Evolutionary conservation across 2,888 invertebrate species (phyloP).

Genomic region (Phyto melanocephala): DNA sequence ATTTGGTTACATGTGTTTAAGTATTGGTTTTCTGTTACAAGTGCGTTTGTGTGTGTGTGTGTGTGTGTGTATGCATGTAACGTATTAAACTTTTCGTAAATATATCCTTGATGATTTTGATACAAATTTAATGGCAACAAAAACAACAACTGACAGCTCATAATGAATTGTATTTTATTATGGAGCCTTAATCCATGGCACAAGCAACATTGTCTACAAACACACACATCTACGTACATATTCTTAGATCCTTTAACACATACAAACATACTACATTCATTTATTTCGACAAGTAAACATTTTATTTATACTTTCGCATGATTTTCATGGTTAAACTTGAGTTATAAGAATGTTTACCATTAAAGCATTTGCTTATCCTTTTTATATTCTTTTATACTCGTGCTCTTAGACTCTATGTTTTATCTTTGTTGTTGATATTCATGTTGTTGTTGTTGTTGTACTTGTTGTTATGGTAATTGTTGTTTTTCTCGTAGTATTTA

Average conservation of each 20-base stretch:
- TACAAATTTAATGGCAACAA: slow-evolving; percentile 68
- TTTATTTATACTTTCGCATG: slow-evolving; percentile 39
- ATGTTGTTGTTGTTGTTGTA: slow-evolving; percentile 17
- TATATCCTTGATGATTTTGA: slow-evolving; percentile 64
- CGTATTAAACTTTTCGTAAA: slow-evolving; percentile 59
- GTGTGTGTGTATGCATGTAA: slow-evolving; percentile 49
- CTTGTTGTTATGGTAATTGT: slow-evolving; percentile 40
- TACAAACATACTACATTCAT: no score
- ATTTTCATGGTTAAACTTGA: slow-evolving; percentile 59
- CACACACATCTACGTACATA: slow-evolving; percentile 20
- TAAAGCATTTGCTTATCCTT: slow-evolving; percentile 60
- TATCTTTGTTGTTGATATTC: slow-evolving; percentile 31
- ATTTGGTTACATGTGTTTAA: slow-evolving; percentile 59
- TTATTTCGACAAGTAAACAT: slow-evolving; percentile 1
- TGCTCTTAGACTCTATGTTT: not conserved
- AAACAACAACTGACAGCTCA: slow-evolving; percentile 68
- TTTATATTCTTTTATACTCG: slow-evolving; percentile 66
- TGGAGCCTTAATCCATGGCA: slow-evolving; percentile 65
- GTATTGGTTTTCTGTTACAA: not conserved
- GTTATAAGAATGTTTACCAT: slow-evolving; percentile 40
- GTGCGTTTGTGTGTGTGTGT: not conserved
- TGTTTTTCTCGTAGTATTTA: slow-evolving; percentile 50
- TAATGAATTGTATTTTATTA: slow-evolving; percentile 65
- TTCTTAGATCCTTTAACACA: slow-evolving; percentile 1
- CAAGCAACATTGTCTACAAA: slow-evolving; percentile 54